Conservation (phyloP, 2,797 vertebrate genomes). For the Benthosema pterotum region DNA sequence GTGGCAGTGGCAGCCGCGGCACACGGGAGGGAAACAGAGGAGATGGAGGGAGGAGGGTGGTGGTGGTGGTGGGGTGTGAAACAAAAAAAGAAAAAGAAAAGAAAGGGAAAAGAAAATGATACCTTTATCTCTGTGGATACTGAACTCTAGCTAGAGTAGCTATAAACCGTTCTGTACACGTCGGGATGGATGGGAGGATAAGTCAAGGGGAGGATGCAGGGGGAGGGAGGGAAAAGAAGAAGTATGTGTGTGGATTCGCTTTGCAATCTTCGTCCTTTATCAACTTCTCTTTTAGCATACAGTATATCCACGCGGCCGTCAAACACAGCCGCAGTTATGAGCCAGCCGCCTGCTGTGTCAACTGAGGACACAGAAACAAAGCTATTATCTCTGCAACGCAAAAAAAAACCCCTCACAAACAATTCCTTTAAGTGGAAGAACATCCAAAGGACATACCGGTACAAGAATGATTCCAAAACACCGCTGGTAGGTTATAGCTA, state of each 20-base stretch:
- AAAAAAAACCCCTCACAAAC: not conserved
- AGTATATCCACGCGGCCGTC: constrained; percentile 12
- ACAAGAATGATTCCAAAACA: constrained; percentile 20
- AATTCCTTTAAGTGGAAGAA: not conserved
- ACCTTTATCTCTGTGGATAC: constrained; percentile 77
- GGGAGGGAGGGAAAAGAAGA: constrained; percentile 29
- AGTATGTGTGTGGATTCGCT: constrained; percentile 49
- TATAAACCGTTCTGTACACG: constrained; percentile 71
- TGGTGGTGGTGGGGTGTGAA: constrained; percentile 7
- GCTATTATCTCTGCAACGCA: no score
- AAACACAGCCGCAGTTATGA: not conserved
- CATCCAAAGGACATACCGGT: not conserved
- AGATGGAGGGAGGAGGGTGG: constrained; percentile 25
- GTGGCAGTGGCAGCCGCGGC: constrained; percentile 86
- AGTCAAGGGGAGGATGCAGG: constrained; percentile 22
- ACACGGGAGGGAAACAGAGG: constrained; percentile 73
- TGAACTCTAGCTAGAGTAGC: constrained; percentile 68
- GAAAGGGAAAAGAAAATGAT: constrained; percentile 74
- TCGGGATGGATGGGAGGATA: constrained; percentile 31
- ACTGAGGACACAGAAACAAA: not conserved
- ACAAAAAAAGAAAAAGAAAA: constrained; percentile 16
- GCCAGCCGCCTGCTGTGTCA: not conserved
- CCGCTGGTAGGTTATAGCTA: constrained; percentile 21
- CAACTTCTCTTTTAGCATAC: constrained; percentile 53
- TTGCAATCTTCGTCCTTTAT: constrained; percentile 61